phyloP scores from a whole-genome alignment of 1,140 invertebrate species.

The Idris sp. region DNA sequence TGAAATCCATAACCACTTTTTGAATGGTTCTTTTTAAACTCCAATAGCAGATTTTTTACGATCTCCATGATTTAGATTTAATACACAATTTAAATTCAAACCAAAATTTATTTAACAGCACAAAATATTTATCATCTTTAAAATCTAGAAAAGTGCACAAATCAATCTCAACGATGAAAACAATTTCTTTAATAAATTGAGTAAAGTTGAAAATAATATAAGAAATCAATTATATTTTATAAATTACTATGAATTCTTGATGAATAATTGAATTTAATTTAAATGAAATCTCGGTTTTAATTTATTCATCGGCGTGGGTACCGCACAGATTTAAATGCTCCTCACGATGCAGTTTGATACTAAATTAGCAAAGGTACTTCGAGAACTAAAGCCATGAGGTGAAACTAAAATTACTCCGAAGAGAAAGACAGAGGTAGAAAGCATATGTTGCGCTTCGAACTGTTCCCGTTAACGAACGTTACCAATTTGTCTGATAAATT shows the following conservation, averaged over 20 bases:
- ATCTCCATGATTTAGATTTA: constrained; percentile 46
- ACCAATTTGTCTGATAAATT: constrained; percentile 50
- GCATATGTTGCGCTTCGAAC: constrained; percentile 38
- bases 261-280: too few species aligned
- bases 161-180: too few species aligned
- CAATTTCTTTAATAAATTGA: too few species aligned
- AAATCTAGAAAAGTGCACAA: too few species aligned
- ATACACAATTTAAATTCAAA: neutral
- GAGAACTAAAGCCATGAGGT: constrained; percentile 72
- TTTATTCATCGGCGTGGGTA: constrained; percentile 16
- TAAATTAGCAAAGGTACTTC: constrained; percentile 71
- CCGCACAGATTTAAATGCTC: constrained; percentile 39
- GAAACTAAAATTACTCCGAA: constrained; percentile 77
- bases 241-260: too few species aligned
- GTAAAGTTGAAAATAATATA: too few species aligned
- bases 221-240: too few species aligned
- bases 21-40: constrained; percentile 68
- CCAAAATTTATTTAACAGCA: too few species aligned
- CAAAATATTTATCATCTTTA: too few species aligned
- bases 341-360: constrained; percentile 59
- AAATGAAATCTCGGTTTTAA: too few species aligned
- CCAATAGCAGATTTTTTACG: constrained; percentile 69
- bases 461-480: constrained; percentile 49
- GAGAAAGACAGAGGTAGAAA: constrained; percentile 64
- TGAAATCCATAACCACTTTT: constrained; percentile 73